Conservation (phyloP, 2,113 vertebrate species). For the western clawed frog (Xenopus tropicalis) region UCB_Xtro_10.0 CM004447.2:12503501-12504000, state of each 20-base stretch:
- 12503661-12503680: conserved; percentile 1
- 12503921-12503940: not conserved
- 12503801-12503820: conserved; percentile 2
- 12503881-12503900: not conserved
- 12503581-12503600: conserved; percentile 62
- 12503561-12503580: conserved; percentile 53
- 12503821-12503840: not conserved
- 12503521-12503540: too few relatives aligned
- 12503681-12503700: conserved; percentile 22
- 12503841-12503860: conserved; percentile 2
- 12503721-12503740: conserved; percentile 1
- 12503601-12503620: conserved; percentile 64
- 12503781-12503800: conserved; percentile 7
- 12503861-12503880: not conserved
- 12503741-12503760: conserved; percentile 34
- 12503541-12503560: too few relatives aligned
- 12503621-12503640: conserved; percentile 59
- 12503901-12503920: conserved; percentile 2
- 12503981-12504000: too few relatives aligned
- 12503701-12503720: conserved; percentile 9
- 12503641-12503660: conserved; percentile 56
- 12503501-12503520: too few relatives aligned
- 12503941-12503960: too few relatives aligned
- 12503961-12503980: too few relatives aligned
- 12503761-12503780: conserved; percentile 6